These are phyloP conservation scores for Tokudaia tokunoshimensis DNA, from an alignment of 2,797 vertebrate species.

Conservation along the genomic window DNA sequence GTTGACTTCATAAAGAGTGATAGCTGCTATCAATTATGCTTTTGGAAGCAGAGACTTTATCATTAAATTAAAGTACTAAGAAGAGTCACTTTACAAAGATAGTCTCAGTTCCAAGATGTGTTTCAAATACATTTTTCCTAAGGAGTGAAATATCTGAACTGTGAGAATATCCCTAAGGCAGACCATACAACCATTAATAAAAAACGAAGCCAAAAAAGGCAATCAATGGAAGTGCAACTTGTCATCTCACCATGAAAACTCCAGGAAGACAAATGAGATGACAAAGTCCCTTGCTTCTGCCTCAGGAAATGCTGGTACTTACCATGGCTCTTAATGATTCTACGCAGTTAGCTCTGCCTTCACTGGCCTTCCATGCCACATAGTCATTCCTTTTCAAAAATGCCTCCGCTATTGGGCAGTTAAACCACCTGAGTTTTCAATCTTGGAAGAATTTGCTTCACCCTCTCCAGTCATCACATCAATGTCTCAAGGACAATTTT, in stretches of 20 bases:
- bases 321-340: neutral
- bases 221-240: neutral
- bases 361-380: neutral
- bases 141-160: neutral
- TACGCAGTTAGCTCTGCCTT: neutral
- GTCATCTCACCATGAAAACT: neutral
- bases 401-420: neutral
- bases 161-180: neutral
- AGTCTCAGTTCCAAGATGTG: neutral
- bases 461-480: neutral
- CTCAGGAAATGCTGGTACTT: neutral
- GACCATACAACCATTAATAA: neutral
- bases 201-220: neutral
- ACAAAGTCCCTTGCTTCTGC: neutral
- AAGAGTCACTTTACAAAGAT: neutral
- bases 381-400: neutral
- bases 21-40: too few relatives aligned
- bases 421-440: neutral
- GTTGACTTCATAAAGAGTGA: neutral
- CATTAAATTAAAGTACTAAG: neutral
- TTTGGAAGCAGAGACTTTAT: neutral
- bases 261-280: neutral
- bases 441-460: neutral
- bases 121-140: slow-evolving; percentile 1
- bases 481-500: neutral